Evolutionary conservation across 2,113 vertebrate species (phyloP).

Genomic region (Oenanthe melanoleuca): DNA sequence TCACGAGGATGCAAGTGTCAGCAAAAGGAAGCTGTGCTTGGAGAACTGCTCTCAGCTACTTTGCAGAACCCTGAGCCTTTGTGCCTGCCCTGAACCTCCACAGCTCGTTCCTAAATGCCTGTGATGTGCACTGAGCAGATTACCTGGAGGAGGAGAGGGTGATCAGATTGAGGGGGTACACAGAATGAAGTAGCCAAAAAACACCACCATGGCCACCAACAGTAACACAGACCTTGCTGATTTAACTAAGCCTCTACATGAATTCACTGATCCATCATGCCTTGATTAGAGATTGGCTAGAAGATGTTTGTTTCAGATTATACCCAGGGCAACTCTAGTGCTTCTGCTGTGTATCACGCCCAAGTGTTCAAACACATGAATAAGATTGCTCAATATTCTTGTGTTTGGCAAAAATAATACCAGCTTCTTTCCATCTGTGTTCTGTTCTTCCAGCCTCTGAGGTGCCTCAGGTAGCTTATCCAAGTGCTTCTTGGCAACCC

Average conservation of each 20-base stretch:
- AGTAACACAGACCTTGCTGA: neutral
- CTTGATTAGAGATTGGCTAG: constrained; percentile 1
- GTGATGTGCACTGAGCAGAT: neutral
- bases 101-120: neutral
- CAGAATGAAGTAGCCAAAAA: neutral
- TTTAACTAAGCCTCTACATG: neutral
- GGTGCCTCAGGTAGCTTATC: neutral
- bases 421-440: neutral
- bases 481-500: neutral
- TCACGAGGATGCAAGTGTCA: accelerated
- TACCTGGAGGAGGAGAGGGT: neutral
- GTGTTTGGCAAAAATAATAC: neutral
- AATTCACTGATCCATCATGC: neutral
- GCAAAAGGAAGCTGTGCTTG: neutral
- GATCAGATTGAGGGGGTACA: neutral
- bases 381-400: neutral
- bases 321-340: neutral
- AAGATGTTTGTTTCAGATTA: constrained; percentile 16
- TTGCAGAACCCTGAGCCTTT: neutral
- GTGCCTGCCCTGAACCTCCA: neutral
- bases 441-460: neutral
- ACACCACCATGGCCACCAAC: neutral
- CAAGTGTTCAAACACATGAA: constrained; percentile 27
- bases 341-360: neutral
- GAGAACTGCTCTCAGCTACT: neutral